Conservation (phyloP, 2,113 vertebrate species). For the Aramus guarauna region DNA sequence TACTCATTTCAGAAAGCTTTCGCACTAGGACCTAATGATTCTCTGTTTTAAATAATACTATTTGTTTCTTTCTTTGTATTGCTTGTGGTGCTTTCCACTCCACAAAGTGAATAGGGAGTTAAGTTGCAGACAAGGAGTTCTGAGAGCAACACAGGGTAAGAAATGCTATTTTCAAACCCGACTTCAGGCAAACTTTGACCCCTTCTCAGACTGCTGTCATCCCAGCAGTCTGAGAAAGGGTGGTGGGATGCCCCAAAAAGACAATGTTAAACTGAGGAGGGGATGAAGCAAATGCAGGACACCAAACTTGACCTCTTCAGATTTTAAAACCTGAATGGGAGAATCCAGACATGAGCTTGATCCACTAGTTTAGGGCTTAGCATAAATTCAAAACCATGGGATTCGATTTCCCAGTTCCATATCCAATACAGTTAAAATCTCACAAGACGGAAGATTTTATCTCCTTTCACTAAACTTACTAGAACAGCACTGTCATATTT, state of each 20-base stretch:
- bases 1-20: not conserved
- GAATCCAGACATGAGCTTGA: not conserved
- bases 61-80: not conserved
- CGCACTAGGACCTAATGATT: not conserved
- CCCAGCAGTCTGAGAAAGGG: not conserved
- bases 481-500: not conserved
- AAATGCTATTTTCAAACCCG: not conserved
- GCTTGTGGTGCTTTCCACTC: not conserved
- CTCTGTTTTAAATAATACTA: not conserved
- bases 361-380: not conserved
- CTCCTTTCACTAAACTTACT: not conserved
- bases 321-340: not conserved
- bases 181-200: not conserved
- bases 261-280: not conserved
- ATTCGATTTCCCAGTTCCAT: not conserved
- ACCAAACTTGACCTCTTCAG: not conserved
- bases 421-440: not conserved
- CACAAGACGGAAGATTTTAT: rapidly evolving
- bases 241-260: not conserved
- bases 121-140: not conserved
- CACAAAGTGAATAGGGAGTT: not conserved
- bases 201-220: not conserved
- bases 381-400: not conserved
- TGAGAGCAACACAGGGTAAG: not conserved
- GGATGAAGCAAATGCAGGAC: not conserved